Conservation (phyloP, 2,888 invertebrate species). For the Marasmarcha lunaedactyla region DNA sequence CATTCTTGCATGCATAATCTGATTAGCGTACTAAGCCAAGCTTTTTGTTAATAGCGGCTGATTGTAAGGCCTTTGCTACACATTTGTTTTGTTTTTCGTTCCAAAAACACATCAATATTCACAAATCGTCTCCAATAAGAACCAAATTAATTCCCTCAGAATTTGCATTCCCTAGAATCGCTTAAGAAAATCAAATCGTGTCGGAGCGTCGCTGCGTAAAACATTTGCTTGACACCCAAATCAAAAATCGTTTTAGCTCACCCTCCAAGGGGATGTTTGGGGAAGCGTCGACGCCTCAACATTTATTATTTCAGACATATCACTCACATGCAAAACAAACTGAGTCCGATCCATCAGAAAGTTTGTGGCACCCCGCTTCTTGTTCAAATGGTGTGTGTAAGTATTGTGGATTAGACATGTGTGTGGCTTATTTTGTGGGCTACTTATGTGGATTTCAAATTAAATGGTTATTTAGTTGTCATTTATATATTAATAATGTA, state of each 20-base stretch:
- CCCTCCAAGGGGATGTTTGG: conserved; percentile 47
- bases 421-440: conserved; percentile 19
- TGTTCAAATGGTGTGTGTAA: conserved; percentile 66
- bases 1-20: conserved; percentile 69
- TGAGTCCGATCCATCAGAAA: conserved; percentile 70
- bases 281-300: conserved; percentile 67
- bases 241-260: conserved; percentile 70
- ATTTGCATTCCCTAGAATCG: conserved; percentile 58
- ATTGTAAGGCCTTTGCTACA: conserved; percentile 28
- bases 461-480: too few species aligned
- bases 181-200: conserved; percentile 68
- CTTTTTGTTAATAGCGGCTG: conserved; percentile 42
- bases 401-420: conserved; percentile 39
- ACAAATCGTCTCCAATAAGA: neutral
- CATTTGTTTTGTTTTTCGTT: too few species aligned
- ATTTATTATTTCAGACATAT: conserved; percentile 72
- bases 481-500: too few species aligned
- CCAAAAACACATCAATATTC: too few species aligned
- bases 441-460: conserved; percentile 16
- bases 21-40: conserved; percentile 64
- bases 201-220: conserved; percentile 61
- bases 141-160: conserved; percentile 20
- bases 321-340: conserved; percentile 72
- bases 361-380: conserved; percentile 38
- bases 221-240: conserved; percentile 71